Evolutionary conservation across 35 echinoderm and acorn worm species (phyloP), one percentile per base, ranked within the genome.

Genomic region (Hemicentrotus pulcherrimus): DNA sequence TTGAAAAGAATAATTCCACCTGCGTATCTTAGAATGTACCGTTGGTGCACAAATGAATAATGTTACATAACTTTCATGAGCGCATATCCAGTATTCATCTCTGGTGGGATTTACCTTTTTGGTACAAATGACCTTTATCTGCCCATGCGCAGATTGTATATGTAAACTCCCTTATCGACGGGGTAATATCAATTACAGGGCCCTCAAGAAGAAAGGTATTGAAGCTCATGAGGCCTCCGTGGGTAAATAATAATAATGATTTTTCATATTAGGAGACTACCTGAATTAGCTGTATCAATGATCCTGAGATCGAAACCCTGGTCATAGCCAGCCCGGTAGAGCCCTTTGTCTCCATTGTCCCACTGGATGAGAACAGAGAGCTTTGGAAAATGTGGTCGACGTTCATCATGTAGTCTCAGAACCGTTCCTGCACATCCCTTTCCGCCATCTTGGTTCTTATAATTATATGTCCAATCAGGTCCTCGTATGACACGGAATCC

Each of bases 361-460:
- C 88, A 90, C 33, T 90, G 88, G 32, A 90, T 31, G 3, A 90
- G 46, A 5, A 90, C 88, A 16, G 32, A n/a, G 9, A 32, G 24
- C 6, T 15, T 33, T 10, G 88, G 88, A 9, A 90, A 90, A 11
- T 90, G 31, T 90, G 88, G 88, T 18, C 6, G 88, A 45, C 31
- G 15, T 45, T 33, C 31, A 45, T 13, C 46, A 19, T 90, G 88
- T 9, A 33, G 14, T 45, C 7, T 10, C 32, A 90, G 32, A 15
- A 90, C 33, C 5, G 88, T 90, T 18, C 88, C 88, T 47, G 46
- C 88, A 24, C 45, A 30, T 45, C 88, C 88, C 46, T 33, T 33
- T 15, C 88, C 88, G 9, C 88, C 88, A 90, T 90, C 88, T 90
- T 90, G 88, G 31, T 90, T 90, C 33, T 90, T 90, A 47, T 90